Evolutionary conservation across 1,140 invertebrate species (phyloP).

Genomic region (Triops cancriformis): DNA sequence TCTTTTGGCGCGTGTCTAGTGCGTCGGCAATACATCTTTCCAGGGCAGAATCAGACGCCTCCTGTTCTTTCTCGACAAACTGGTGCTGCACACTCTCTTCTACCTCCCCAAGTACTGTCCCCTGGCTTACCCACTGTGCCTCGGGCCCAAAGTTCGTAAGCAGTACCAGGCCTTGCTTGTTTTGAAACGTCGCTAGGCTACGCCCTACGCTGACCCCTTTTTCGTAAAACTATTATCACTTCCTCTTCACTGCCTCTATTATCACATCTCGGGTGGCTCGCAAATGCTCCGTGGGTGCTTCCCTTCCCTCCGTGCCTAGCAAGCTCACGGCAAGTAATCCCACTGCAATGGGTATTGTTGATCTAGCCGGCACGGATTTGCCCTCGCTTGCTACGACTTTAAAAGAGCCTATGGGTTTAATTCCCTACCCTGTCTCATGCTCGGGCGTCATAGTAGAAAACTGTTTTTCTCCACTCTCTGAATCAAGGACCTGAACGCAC

Average conservation of each 20-base stretch:
- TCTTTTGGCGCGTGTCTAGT: not conserved
- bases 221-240: not conserved
- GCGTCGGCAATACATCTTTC: not conserved
- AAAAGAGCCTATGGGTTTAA: too few relatives aligned
- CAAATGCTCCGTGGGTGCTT: too few relatives aligned
- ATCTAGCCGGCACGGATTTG: too few relatives aligned
- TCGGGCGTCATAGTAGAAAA: too few relatives aligned
- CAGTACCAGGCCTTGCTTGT: not conserved
- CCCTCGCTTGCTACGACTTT: too few relatives aligned
- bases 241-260: not conserved
- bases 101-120: not conserved
- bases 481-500: too few relatives aligned
- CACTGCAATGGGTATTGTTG: too few relatives aligned
- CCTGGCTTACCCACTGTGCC: not conserved
- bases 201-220: slow-evolving; percentile 1
- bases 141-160: not conserved
- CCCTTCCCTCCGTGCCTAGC: too few relatives aligned
- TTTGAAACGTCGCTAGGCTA: not conserved
- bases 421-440: too few relatives aligned
- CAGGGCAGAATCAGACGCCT: not conserved
- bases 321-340: too few relatives aligned
- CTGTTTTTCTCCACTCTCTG: too few relatives aligned
- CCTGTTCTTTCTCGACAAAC: not conserved
- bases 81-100: not conserved
- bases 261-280: too few relatives aligned